A percentile compares a stretch with the other conserved stretches of the same genome.
phyloP scores from a whole-genome alignment of 1,140 invertebrate genomes.

The Scaptodrosophila lebanonensis region DNA sequence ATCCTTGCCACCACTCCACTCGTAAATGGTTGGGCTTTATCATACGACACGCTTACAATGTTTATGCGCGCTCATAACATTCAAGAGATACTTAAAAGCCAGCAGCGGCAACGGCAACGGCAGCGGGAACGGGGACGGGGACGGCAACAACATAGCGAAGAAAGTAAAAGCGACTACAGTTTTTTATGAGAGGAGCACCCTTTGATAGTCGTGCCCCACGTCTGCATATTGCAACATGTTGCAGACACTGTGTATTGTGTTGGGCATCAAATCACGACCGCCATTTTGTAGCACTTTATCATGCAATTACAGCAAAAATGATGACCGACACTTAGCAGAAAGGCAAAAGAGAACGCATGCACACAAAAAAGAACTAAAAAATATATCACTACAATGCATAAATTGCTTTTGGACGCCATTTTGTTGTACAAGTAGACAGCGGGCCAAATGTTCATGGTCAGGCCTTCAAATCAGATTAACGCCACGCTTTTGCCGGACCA shows the following conservation, averaged over 20 bases:
- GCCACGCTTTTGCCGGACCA: too few species aligned
- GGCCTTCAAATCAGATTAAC: too few species aligned
- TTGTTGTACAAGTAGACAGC: constrained; percentile 3
- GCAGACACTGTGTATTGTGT: constrained; percentile 30
- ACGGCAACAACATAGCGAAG: neutral
- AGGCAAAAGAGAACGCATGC: constrained; percentile 11
- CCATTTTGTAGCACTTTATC: constrained; percentile 59
- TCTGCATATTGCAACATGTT: constrained; percentile 59
- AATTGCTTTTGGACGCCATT: constrained; percentile 10
- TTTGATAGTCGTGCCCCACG: too few species aligned
- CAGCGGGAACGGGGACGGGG: neutral
- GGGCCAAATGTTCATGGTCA: too few species aligned
- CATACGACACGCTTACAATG: constrained; percentile 20
- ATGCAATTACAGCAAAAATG: constrained; percentile 56
- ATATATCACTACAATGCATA: constrained; percentile 2
- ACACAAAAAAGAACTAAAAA: neutral
- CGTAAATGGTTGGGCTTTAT: constrained; percentile 27
- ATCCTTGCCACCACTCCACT: too few species aligned
- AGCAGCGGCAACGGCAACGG: neutral
- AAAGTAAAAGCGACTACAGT: constrained; percentile 17
- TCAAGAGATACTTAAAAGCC: constrained; percentile 39
- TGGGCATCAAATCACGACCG: constrained; percentile 51
- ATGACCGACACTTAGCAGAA: constrained; percentile 30
- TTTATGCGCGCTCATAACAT: constrained; percentile 38
- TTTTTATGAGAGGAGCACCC: constrained; percentile 4